phyloP scores from a whole-genome alignment of 2,113 vertebrate genomes.

The Echinops telfairi region DNA sequence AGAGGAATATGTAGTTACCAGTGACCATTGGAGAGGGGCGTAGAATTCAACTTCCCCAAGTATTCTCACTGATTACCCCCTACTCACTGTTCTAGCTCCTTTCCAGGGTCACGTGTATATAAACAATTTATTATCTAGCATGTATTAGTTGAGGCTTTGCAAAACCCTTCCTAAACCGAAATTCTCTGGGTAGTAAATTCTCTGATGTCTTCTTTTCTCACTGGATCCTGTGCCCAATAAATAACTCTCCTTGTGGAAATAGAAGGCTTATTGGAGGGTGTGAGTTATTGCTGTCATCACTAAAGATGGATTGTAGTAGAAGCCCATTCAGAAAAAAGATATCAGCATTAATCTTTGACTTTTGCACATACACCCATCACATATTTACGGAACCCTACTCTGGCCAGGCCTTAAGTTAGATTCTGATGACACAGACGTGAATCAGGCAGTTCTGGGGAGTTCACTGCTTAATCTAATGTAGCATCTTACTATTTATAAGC shows the following conservation, averaged over 20 bases:
- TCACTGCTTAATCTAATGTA: background rate
- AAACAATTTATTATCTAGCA: constrained; percentile 37
- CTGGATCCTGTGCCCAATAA: background rate
- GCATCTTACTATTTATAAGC: background rate
- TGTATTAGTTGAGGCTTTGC: constrained; percentile 37
- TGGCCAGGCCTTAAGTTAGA: background rate
- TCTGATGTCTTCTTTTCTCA: constrained; percentile 12
- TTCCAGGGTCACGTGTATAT: background rate
- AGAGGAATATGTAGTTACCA: background rate
- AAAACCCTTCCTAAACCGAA: constrained; percentile 36
- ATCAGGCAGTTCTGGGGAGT: background rate
- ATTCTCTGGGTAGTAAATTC: constrained; percentile 12
- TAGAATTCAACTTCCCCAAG: constrained; percentile 33
- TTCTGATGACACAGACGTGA: background rate
- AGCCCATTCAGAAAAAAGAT: background rate
- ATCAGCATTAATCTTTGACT: constrained; percentile 29
- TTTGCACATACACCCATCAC: background rate
- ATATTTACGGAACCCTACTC: constrained; percentile 1
- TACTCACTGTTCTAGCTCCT: constrained; percentile 30
- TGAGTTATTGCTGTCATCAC: background rate
- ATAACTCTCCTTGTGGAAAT: background rate
- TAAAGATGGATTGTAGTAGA: constrained; percentile 46
- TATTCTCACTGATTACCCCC: background rate
- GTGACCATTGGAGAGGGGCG: background rate
- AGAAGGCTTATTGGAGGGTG: background rate